Evolutionary conservation across 2,113 vertebrate species (phyloP), one percentile per base, ranked within the genome.

Genomic region (Hirundichthys speculiger): DNA sequence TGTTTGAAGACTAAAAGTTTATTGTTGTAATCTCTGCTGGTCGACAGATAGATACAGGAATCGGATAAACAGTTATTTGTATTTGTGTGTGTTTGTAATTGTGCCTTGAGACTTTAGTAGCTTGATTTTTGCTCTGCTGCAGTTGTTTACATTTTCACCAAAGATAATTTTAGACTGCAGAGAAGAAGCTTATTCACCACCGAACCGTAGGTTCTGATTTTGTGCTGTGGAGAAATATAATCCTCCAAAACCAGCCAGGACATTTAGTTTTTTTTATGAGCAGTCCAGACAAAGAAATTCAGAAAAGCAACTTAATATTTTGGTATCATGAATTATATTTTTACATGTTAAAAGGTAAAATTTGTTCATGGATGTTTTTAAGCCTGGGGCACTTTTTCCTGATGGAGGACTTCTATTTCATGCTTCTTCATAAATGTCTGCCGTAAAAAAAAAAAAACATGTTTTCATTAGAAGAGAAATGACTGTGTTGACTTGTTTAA

Each of bases 141-240:
- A 76, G 41, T 54, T 65, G 73, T 88, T 88, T 89, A 90, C 81
- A 77, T 73, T 56, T 57, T 82, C 79, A 83, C 90, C 90, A 91
- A 91, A 91, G 86, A 87, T 81, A 12, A n/a, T 69, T 69, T 77
- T 52, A 70, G 60, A 75, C 43, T 71, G 51, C 40, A 57, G n/a
- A 61, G 47, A 38, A 47, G 5, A 19, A 64, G 34, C 30, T 48
- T 50, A 40, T 67, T 74, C 41, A 40, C 55, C 22, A 27, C 46
- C 55, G 46, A 67, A 39, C 22, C 57, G 57, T 46, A 39, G 34
- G 9, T 50, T 73, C 49, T 72, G 45, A 60, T 47, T 30, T 45
- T 20, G 59, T n/a, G 30, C 25, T 62, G 7, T 45, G 13, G 38
- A 68, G 39, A n/a, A 63, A 30, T 3, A 20, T 24, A 5, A 59